These are phyloP conservation scores for Lycodopsis pacificus DNA, from an alignment of 2,797 vertebrate species.

Conservation along the genomic window DNA sequence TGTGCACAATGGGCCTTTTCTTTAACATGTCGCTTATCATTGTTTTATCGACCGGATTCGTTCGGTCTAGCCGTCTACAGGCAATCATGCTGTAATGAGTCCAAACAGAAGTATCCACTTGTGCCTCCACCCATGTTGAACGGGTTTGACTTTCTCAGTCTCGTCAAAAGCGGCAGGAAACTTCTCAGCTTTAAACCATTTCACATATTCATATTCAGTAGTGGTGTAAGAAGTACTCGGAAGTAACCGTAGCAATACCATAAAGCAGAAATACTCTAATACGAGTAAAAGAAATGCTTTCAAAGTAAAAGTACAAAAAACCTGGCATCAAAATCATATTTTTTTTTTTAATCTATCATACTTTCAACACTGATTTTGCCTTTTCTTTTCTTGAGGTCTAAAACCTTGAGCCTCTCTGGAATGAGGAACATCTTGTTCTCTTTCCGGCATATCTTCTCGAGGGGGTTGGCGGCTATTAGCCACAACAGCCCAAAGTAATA, in stretches of 20 bases:
- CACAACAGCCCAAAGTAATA: constrained; percentile 66
- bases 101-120: constrained; percentile 33
- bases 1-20: constrained; percentile 43
- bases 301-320: not conserved
- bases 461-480: constrained; percentile 30
- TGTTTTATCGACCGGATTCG: constrained; percentile 8
- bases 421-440: constrained; percentile 73
- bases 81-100: constrained; percentile 30
- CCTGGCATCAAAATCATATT: not conserved
- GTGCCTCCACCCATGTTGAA: not conserved
- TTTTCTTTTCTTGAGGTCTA: not conserved
- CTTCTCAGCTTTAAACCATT: not conserved
- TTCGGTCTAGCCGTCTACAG: constrained; percentile 18
- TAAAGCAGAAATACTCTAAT: not conserved
- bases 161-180: constrained; percentile 25
- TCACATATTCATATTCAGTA: not conserved
- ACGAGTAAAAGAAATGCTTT: not conserved
- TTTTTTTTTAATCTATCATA: too few species aligned
- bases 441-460: constrained; percentile 22
- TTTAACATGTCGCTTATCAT: constrained; percentile 19
- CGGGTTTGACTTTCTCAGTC: constrained; percentile 14
- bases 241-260: not conserved
- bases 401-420: constrained; percentile 17
- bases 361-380: not conserved
- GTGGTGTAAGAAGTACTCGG: not conserved